These are phyloP conservation scores for Harlomillsia oculata DNA, from an alignment of 1,140 invertebrate species.

Conservation along the genomic window DNA sequence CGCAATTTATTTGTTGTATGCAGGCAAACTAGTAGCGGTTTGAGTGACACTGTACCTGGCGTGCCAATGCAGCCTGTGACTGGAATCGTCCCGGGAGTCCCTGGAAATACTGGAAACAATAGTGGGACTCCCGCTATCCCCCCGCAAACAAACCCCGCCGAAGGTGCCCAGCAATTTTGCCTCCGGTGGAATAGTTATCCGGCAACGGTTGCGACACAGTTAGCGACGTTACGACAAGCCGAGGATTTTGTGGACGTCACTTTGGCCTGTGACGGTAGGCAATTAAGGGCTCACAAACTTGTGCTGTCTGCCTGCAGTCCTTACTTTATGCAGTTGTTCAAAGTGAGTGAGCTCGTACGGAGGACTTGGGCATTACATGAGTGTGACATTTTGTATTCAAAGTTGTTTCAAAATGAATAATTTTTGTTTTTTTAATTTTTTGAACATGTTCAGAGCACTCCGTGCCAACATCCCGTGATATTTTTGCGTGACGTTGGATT, in stretches of 20 bases:
- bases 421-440: background rate
- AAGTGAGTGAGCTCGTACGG: slow-evolving; percentile 29
- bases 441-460: no score
- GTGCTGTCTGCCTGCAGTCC: slow-evolving; percentile 45
- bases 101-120: no score
- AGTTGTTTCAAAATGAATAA: no score
- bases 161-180: slow-evolving; percentile 73
- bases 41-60: slow-evolving; percentile 1
- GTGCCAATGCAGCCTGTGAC: slow-evolving; percentile 13
- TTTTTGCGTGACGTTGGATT: slow-evolving; percentile 75
- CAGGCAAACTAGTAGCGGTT: slow-evolving; percentile 9
- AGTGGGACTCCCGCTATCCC: slow-evolving; percentile 12
- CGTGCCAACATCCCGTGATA: slow-evolving; percentile 73
- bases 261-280: slow-evolving; percentile 41
- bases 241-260: slow-evolving; percentile 45
- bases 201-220: slow-evolving; percentile 45
- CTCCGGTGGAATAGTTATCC: slow-evolving; percentile 88
- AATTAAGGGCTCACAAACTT: slow-evolving; percentile 42
- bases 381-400: no score
- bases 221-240: slow-evolving; percentile 38
- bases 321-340: slow-evolving; percentile 44
- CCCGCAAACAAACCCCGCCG: slow-evolving; percentile 31
- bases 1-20: background rate
- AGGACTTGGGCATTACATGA: background rate
- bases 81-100: slow-evolving; percentile 11